phyloP scores from a whole-genome alignment of 2,113 vertebrate genomes.

The Microcebus ravelobensis region DNA sequence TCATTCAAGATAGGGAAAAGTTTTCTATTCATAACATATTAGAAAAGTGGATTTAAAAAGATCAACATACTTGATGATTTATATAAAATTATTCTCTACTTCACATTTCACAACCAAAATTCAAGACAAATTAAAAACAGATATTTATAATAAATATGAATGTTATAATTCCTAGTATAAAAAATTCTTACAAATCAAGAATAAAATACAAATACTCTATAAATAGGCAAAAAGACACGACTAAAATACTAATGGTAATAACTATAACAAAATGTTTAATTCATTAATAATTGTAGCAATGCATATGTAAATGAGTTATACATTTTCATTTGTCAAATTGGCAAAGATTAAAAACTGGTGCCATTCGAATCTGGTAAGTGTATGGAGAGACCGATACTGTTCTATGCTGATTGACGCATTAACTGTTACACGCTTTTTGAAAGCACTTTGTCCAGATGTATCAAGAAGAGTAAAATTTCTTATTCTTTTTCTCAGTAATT shows the following conservation, averaged over 20 bases:
- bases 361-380: background rate
- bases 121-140: slow-evolving; percentile 7
- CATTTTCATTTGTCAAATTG: background rate
- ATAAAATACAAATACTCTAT: background rate
- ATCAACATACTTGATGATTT: background rate
- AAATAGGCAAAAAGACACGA: background rate
- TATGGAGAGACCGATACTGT: background rate
- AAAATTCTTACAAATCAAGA: background rate
- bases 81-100: background rate
- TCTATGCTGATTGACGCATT: background rate
- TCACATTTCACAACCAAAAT: background rate
- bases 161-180: background rate
- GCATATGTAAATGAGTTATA: background rate
- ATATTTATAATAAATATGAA: background rate
- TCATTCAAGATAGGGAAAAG: background rate
- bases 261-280: background rate
- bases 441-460: background rate
- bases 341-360: background rate
- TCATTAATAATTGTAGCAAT: background rate
- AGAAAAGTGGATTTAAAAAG: background rate
- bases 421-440: background rate
- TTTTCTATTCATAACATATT: background rate
- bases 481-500: background rate
- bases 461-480: background rate
- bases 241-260: background rate